Conservation (phyloP, 2,888 invertebrate genomes). For the Drosophila monieri region DNA sequence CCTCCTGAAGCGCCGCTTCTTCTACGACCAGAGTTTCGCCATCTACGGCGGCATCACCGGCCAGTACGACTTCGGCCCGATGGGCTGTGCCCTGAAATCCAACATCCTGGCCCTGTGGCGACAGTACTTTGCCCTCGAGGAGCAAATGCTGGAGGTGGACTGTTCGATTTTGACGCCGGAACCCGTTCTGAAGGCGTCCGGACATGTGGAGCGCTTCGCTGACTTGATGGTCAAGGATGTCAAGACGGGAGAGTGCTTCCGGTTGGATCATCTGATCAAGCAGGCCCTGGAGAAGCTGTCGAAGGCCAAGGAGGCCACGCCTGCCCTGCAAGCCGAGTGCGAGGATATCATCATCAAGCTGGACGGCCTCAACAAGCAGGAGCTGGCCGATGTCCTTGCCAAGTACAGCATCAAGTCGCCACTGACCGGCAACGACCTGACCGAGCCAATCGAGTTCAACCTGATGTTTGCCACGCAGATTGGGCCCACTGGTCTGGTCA, state of each 20-base stretch:
- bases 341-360: constrained; percentile 85
- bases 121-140: constrained; percentile 97
- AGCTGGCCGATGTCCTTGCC: constrained; percentile 93
- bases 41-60: constrained; percentile 98
- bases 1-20: constrained; percentile 97
- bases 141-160: constrained; percentile 99
- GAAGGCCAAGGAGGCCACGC: constrained; percentile 92
- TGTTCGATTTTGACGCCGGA: constrained; percentile 99
- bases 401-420: constrained; percentile 98
- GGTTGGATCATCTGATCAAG: constrained; percentile 98
- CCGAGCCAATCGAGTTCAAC: constrained; percentile 99
- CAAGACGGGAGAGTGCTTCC: constrained; percentile 98
- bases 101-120: constrained; percentile 97
- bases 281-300: constrained; percentile 94
- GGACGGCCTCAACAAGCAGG: constrained; percentile 95
- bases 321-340: constrained; percentile 85
- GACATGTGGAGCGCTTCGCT: constrained; percentile 99
- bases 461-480: constrained; percentile 99
- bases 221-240: constrained; percentile 99
- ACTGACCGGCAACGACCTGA: constrained; percentile 95
- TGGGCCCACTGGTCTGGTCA: constrained; percentile 97
- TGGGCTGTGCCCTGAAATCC: constrained; percentile 99
- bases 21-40: constrained; percentile 99
- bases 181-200: constrained; percentile 98
- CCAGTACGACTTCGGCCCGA: constrained; percentile 99